These are phyloP conservation scores for Myotis findleyi DNA, from an alignment of 2,797 vertebrate genomes.

Conservation along the genomic window DNA sequence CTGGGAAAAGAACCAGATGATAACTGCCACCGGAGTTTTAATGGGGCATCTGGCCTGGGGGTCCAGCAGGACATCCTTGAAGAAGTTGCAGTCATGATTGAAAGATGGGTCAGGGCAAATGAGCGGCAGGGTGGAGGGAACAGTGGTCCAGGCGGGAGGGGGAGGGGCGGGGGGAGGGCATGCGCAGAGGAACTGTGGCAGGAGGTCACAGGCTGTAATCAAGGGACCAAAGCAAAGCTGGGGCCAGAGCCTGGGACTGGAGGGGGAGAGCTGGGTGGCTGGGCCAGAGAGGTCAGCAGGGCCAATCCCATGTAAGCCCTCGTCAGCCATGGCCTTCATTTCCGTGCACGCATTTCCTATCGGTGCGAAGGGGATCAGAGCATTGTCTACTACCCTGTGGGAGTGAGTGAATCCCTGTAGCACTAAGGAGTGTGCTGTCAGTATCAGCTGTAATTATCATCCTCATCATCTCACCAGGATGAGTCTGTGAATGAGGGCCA, in stretches of 20 bases:
- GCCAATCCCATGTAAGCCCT: background rate
- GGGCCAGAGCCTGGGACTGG: background rate
- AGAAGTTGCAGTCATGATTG: background rate
- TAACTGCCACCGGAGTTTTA: background rate
- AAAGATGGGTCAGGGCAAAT: background rate
- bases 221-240: background rate
- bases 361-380: background rate
- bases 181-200: background rate
- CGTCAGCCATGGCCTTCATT: background rate
- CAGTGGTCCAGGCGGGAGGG: background rate
- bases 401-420: background rate
- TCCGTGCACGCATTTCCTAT: background rate
- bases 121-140: background rate
- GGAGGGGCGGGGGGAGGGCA: background rate
- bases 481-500: background rate
- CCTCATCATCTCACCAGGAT: background rate
- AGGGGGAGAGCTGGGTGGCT: background rate
- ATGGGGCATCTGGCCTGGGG: background rate
- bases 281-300: background rate
- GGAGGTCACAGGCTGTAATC: background rate
- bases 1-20: background rate
- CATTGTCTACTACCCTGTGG: background rate
- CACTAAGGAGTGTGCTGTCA: accelerated
- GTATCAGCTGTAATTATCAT: background rate
- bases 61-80: background rate